Conservation (phyloP, 1,140 invertebrate genomes). For the Pararge aegeria region DNA sequence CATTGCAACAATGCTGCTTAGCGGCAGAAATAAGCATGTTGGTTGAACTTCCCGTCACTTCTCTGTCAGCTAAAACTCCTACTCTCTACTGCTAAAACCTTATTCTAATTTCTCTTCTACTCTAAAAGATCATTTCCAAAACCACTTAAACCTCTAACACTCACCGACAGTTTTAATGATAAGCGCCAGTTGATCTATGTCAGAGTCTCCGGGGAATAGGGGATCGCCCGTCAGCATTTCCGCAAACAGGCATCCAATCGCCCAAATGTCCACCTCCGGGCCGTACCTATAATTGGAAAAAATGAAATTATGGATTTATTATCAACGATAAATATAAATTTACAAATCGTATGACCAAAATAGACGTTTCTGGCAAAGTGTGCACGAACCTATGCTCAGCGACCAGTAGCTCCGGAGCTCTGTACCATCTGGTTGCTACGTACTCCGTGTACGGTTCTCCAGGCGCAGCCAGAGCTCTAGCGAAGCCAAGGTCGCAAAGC, state of each 20-base stretch:
- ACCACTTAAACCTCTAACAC: too few species aligned
- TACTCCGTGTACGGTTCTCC: slow-evolving; percentile 90
- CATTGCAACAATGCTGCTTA: too few species aligned
- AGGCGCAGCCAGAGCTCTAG: slow-evolving; percentile 83
- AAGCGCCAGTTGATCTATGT: slow-evolving; percentile 94
- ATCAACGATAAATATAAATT: too few species aligned
- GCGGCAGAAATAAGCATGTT: too few species aligned
- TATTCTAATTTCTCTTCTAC: too few species aligned
- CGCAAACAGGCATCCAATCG: slow-evolving; percentile 91
- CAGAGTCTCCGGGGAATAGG: slow-evolving; percentile 93
- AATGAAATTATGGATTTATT: neutral
- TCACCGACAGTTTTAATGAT: slow-evolving; percentile 88
- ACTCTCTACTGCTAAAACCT: too few species aligned
- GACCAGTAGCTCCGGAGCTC: slow-evolving; percentile 91
- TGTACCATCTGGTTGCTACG: slow-evolving; percentile 92
- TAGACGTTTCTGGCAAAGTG: too few species aligned
- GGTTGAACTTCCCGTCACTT: too few species aligned
- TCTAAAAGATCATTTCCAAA: too few species aligned
- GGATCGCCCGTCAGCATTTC: slow-evolving; percentile 93
- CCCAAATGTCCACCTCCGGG: slow-evolving; percentile 94
- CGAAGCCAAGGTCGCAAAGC: slow-evolving; percentile 94
- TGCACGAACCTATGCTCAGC: slow-evolving; percentile 86
- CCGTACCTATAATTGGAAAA: slow-evolving; percentile 73
- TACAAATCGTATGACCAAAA: too few species aligned
- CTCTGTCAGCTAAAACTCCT: too few species aligned